Conservation (phyloP, 2,888 invertebrate species). For the Hipparchia sbordonii region DNA sequence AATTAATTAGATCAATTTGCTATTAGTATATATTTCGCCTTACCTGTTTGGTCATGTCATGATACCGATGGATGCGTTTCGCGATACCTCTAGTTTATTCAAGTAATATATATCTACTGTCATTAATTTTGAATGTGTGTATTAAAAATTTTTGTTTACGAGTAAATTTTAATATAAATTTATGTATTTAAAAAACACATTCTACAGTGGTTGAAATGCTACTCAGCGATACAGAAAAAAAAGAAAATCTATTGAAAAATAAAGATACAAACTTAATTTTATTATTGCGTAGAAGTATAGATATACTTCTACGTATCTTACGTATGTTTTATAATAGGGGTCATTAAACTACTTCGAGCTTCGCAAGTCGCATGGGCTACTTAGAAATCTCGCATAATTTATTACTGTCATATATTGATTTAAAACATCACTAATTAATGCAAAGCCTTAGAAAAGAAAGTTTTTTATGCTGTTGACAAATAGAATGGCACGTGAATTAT, state of each 20-base stretch:
- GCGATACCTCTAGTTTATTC: background rate
- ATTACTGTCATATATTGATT: conserved; percentile 33
- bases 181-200: too few relatives aligned
- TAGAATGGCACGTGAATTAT: conserved; percentile 7
- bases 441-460: conserved; percentile 23
- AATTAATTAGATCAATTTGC: conserved; percentile 15
- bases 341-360: conserved; percentile 1
- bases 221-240: too few relatives aligned
- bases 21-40: background rate
- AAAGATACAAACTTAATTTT: too few relatives aligned
- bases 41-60: background rate
- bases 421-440: conserved; percentile 33
- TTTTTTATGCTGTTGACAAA: conserved; percentile 21
- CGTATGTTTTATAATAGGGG: background rate
- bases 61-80: background rate
- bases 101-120: background rate
- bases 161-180: too few relatives aligned
- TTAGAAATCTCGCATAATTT: conserved; percentile 30
- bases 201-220: too few relatives aligned
- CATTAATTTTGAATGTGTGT: background rate
- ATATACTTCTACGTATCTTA: background rate
- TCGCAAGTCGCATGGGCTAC: conserved; percentile 4
- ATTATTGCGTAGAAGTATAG: too few relatives aligned
- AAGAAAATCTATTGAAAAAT: too few relatives aligned
- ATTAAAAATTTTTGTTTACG: too few relatives aligned